phyloP scores from a whole-genome alignment of 2,888 invertebrate genomes.

The Encarsia formosa region DNA sequence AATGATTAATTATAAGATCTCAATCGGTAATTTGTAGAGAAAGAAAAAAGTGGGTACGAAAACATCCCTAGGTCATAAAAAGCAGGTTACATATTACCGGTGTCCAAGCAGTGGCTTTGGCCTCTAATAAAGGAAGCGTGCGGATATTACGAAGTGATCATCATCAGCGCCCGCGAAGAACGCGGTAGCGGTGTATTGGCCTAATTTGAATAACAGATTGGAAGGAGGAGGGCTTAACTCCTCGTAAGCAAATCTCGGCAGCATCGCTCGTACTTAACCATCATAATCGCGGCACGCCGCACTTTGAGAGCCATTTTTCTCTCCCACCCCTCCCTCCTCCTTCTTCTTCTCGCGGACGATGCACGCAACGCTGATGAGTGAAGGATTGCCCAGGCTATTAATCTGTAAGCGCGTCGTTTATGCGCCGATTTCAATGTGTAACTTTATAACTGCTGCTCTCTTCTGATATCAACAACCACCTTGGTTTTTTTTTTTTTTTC shows the following conservation, averaged over 20 bases:
- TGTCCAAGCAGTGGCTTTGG: not conserved
- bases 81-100: conserved; percentile 4
- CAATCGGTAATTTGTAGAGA: no score
- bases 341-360: not conserved
- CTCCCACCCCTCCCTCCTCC: conserved; percentile 23
- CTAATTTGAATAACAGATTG: conserved; percentile 48
- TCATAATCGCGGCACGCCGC: no score
- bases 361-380: conserved; percentile 37
- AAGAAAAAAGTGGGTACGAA: no score
- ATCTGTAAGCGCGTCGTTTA: not conserved
- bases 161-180: conserved; percentile 9
- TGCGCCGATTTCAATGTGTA: no score
- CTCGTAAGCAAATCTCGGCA: no score
- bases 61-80: no score
- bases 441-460: no score
- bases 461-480: no score
- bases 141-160: conserved; percentile 12
- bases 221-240: conserved; percentile 24
- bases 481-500: no score
- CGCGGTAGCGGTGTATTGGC: conserved; percentile 42
- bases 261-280: no score
- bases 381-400: no score
- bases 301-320: not conserved
- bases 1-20: no score
- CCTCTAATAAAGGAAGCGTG: conserved; percentile 22